Base-by-base conservation (phyloP, 2,113 vertebrate genomes). In the Hemicordylus capensis region DNA sequence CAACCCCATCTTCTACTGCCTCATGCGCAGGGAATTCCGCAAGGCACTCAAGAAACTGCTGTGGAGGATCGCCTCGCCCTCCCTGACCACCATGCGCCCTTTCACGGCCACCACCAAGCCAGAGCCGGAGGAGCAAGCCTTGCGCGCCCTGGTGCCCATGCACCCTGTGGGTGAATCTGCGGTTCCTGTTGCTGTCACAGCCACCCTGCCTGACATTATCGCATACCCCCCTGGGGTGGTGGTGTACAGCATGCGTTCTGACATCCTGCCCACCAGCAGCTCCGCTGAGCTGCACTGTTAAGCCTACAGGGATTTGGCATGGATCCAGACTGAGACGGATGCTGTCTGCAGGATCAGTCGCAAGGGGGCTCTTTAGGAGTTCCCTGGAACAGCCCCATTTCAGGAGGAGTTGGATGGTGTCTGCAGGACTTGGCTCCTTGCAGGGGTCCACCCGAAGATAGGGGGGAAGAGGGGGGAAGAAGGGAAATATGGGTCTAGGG, bases 11-110 rank as follows among this genome's bases (percentile, higher is more conserved):
- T 96, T 99, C 74, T 99, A 99, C 93, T 99, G 99, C 85, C 95
- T 99, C 28, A 98, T 98, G 97, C 97, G 98, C 93, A 96, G 97
- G 24, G 98, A 99, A 94, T 99, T 99, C 89, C 97, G 98, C 76
- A 98, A 98, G 81, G 97, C 98, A 6, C 95, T 99, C 89, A 98
- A 96, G 84, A 98, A 91, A 76, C 96, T 99, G 39, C 97, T 99
- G 87, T 97, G 98, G 97, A 95, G 96, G 81, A 96, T 98, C 83
- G 95, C 98, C 0, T 98, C 97, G 0, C 98, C 98, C 2, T 97
- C 96, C 0, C 90, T 97, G 75, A 97, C 97, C 70, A 94, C 96
- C 81, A 97, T 97, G 92, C 96, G 97, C 28, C 98, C 97, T 24
- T 97, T 99, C 91, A 97, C 98, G 0, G 97, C 97, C 86, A 96